These are phyloP conservation scores for Dilophus febrilis DNA, from an alignment of 2,888 invertebrate species.

Conservation along the genomic window DNA sequence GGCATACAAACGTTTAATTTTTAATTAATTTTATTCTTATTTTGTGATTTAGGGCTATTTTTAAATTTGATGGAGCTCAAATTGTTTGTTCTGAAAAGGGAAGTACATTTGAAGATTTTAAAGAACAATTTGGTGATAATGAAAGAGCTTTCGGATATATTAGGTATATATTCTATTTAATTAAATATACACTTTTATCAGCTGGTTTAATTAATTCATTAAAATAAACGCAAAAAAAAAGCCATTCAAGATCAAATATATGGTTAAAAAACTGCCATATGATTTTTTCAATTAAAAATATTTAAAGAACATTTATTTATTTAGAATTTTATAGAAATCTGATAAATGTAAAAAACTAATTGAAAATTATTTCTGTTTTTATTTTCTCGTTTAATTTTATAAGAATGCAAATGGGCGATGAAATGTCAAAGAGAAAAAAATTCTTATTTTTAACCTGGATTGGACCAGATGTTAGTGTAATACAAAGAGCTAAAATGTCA, in stretches of 20 bases:
- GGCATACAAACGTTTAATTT: too few species aligned
- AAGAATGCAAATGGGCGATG: constrained; percentile 63
- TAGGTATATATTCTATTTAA: constrained; percentile 24
- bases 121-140: constrained; percentile 49
- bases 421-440: constrained; percentile 67
- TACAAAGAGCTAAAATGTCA: constrained; percentile 67
- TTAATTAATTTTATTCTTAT: too few species aligned
- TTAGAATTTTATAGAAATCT: too few species aligned
- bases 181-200: not conserved
- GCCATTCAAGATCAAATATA: too few species aligned
- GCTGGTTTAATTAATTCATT: not conserved
- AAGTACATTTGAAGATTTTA: constrained; percentile 50
- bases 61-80: constrained; percentile 53
- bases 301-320: too few species aligned
- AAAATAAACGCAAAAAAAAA: too few species aligned
- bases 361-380: too few species aligned
- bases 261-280: too few species aligned
- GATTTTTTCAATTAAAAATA: too few species aligned
- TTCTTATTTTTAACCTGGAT: constrained; percentile 66
- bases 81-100: constrained; percentile 51
- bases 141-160: constrained; percentile 62
- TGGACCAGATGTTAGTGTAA: constrained; percentile 52
- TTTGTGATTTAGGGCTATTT: constrained; percentile 63
- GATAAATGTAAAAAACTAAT: too few species aligned
- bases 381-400: too few species aligned